phyloP scores from a whole-genome alignment of 1,140 invertebrate species.

The Rhyacophila brunnea region DNA sequence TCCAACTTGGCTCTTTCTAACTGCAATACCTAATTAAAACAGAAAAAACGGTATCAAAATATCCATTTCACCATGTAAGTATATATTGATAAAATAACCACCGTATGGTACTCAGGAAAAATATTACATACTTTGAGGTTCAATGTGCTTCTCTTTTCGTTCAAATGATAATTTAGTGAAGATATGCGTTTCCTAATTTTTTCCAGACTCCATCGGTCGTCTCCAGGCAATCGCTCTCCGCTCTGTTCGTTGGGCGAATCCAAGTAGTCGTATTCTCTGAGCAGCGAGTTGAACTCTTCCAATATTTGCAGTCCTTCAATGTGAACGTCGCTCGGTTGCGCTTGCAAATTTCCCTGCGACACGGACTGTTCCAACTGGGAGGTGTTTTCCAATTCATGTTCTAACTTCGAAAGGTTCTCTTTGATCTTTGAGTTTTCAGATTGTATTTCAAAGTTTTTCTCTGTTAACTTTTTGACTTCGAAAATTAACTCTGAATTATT shows the following conservation, averaged over 20 bases:
- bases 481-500: conserved; percentile 30
- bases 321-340: conserved; percentile 46
- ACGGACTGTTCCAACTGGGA: conserved; percentile 42
- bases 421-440: conserved; percentile 46
- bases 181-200: conserved; percentile 57
- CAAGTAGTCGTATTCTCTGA: conserved; percentile 42
- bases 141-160: conserved; percentile 51
- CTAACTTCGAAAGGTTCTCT: conserved; percentile 45
- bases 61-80: too few relatives aligned
- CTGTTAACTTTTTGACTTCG: conserved; percentile 27
- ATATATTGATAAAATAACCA: too few relatives aligned
- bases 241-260: conserved; percentile 32
- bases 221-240: conserved; percentile 37
- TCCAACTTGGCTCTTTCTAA: conserved; percentile 50
- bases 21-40: conserved; percentile 45
- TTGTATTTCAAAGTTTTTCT: conserved; percentile 23
- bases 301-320: conserved; percentile 46
- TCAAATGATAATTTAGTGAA: conserved; percentile 58
- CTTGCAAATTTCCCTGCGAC: conserved; percentile 44
- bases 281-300: conserved; percentile 42
- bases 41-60: too few relatives aligned
- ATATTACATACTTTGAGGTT: conserved; percentile 47
- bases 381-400: conserved; percentile 53
- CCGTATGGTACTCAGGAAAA: too few relatives aligned
- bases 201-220: conserved; percentile 43